These are phyloP conservation scores for Vombatus ursinus DNA, from an alignment of 2,113 vertebrate species.

Conservation along the genomic window DNA sequence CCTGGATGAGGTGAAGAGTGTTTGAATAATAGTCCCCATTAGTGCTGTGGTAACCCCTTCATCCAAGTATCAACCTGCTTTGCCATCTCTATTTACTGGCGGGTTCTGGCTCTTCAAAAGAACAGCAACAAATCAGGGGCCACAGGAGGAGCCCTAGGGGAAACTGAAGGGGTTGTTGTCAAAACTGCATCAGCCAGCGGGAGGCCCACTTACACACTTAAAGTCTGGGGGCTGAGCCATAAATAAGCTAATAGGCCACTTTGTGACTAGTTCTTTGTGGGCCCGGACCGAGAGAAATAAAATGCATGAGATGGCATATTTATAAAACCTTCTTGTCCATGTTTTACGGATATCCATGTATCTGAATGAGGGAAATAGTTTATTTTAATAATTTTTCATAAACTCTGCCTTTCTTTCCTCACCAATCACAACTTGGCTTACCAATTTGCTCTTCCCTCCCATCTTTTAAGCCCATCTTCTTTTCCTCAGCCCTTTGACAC, in stretches of 20 bases:
- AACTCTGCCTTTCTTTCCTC: background rate
- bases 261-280: background rate
- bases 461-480: background rate
- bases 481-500: background rate
- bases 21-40: accelerated
- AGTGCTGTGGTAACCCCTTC: background rate
- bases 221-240: background rate
- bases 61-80: background rate
- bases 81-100: accelerated
- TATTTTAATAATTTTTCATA: background rate
- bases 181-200: background rate
- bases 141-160: background rate
- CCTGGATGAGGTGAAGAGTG: too few species aligned
- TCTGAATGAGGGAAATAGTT: background rate
- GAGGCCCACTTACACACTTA: background rate
- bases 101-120: background rate
- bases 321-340: background rate
- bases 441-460: background rate
- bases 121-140: background rate
- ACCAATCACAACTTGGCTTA: background rate
- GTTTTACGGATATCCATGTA: background rate
- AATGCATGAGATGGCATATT: background rate
- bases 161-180: background rate
- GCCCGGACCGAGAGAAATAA: background rate
- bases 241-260: background rate